phyloP scores from a whole-genome alignment of 2,113 vertebrate genomes.

The Sapajus apella region DNA sequence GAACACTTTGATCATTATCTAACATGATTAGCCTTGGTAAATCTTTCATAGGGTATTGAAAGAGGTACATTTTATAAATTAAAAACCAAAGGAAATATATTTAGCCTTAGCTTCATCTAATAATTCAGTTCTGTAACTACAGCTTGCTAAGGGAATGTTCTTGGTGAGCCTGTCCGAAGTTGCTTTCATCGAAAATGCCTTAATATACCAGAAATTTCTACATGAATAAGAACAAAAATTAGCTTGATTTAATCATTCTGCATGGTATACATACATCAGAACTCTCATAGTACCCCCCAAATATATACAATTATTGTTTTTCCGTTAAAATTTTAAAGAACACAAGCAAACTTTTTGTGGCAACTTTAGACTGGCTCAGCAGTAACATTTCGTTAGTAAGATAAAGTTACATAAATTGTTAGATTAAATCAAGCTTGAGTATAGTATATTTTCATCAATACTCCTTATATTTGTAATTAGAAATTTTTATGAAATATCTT shows the following conservation, averaged over 20 bases:
- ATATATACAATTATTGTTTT: neutral
- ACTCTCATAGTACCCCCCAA: neutral
- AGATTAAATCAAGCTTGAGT: conserved; percentile 6
- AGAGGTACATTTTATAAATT: conserved; percentile 6
- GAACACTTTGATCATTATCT: neutral
- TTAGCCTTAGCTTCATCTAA: neutral
- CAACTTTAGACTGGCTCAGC: neutral
- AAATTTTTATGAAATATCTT: conserved; percentile 25
- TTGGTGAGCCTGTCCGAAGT: conserved; percentile 37
- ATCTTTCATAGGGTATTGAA: conserved; percentile 29
- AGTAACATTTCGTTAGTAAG: conserved; percentile 7
- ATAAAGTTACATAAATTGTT: conserved; percentile 15
- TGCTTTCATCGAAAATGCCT: neutral
- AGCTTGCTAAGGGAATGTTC: conserved; percentile 22
- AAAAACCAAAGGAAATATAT: neutral
- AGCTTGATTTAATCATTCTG: neutral
- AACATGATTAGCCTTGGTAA: conserved; percentile 17
- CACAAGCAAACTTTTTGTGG: neutral
- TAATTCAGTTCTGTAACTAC: conserved; percentile 19
- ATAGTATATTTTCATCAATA: neutral
- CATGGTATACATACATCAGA: neutral
- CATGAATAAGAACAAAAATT: conserved; percentile 35
- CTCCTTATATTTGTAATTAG: conserved; percentile 10
- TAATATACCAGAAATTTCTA: conserved; percentile 6
- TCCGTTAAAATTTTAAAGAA: neutral